Conservation (phyloP, 1,140 invertebrate genomes). For the Cataglyphis hispanica region DNA sequence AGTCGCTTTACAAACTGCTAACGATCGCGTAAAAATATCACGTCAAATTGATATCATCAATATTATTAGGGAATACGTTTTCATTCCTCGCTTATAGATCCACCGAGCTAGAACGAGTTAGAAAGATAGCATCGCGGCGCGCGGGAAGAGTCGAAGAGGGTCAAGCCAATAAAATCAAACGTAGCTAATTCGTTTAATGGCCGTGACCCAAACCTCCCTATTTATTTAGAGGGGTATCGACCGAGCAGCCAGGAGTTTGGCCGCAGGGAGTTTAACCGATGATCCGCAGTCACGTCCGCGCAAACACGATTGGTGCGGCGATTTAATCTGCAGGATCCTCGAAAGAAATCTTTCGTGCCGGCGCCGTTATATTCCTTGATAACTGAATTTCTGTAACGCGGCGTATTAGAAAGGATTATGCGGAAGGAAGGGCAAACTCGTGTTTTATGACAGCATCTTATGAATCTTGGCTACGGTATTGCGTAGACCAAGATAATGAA, state of each 20-base stretch:
- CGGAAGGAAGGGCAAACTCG: not conserved
- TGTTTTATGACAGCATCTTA: conserved; percentile 56
- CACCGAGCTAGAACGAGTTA: conserved; percentile 5
- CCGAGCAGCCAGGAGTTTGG: conserved; percentile 49
- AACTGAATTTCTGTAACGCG: conserved; percentile 50
- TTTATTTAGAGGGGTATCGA: conserved; percentile 81
- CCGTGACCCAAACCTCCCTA: conserved; percentile 77
- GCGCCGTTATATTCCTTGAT: conserved; percentile 54
- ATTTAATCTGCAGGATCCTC: conserved; percentile 75
- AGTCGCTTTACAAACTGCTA: not conserved
- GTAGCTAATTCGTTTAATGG: conserved; percentile 81
- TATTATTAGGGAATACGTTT: conserved; percentile 28
- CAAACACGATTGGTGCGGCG: conserved; percentile 77
- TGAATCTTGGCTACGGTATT: conserved; percentile 49
- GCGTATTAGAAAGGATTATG: conserved; percentile 56
- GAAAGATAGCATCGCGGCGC: conserved; percentile 27
- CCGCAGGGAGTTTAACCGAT: conserved; percentile 74
- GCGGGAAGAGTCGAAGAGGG: conserved; percentile 44
- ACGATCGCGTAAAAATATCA: conserved; percentile 14
- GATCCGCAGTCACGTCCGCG: conserved; percentile 80
- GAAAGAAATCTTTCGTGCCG: conserved; percentile 69
- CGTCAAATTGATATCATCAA: conserved; percentile 14
- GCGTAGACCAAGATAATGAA: conserved; percentile 34
- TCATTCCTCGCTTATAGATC: conserved; percentile 46
- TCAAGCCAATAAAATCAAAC: conserved; percentile 80